Evolutionary conservation across 2,888 invertebrate genomes (phyloP), one percentile per base, ranked within the genome.

Genomic region (Netelia fuscicornis): DNA sequence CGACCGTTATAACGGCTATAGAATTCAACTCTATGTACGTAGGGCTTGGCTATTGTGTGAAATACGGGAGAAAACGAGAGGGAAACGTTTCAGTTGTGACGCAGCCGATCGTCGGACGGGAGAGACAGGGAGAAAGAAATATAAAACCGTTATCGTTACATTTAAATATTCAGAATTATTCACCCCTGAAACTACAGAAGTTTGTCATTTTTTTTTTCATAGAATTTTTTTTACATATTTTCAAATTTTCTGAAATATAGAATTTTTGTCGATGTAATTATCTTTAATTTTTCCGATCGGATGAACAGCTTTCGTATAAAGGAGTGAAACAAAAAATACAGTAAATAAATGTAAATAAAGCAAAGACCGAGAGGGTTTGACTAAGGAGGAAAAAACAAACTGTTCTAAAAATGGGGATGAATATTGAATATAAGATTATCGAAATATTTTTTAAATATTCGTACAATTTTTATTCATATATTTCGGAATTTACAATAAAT

Each of bases 61-160:
- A 13, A 23, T 83, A 5, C 2, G 48, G 30, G 65, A 72, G 71
- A 67, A 52, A 65, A 72, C 67, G 23, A 58, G 42, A 60, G 11
- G 17, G 52, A 48, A 48, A 23, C 23, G 54, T 62, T 60, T 77
- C 67, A 68, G 20, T 20, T 13, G 60, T 25, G 48, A 17, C 23
- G 44, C 13, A 8, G 11, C 10, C 20, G 44, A 68, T 17, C 10
- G 1, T n/a, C 30, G 56, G 44, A 42, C n/a, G 58, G 25, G 11
- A 58, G 17, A 60, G 2, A 17, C 10, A 30, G 2, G 37, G 13
- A 54, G 10, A 25, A 54, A 64, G 10, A 62, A 62, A 62, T 54
- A 54, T 11, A 54, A 3, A 37, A 37, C 37, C 37, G 6, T 37
- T 37, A 37, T 37, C 37, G 37, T 37, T 48, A 48, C 48, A 48